Evolutionary conservation across 2,113 vertebrate species (phyloP).

Genomic region (Cryptomyrus ogoouensis): DNA sequence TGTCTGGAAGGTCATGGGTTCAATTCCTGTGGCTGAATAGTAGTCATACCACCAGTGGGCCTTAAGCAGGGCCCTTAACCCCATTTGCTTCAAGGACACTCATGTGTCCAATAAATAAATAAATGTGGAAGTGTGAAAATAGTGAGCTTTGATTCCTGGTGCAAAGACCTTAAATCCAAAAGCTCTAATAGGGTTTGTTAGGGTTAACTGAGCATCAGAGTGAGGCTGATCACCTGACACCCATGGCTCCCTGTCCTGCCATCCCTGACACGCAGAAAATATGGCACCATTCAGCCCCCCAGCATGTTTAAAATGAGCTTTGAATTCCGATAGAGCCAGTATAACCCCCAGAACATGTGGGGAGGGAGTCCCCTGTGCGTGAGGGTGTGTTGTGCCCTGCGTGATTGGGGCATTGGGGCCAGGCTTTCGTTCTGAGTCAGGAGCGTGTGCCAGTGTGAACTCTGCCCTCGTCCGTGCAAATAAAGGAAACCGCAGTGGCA

Average conservation of each 20-base stretch:
- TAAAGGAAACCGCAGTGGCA: background rate
- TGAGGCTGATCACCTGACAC: background rate
- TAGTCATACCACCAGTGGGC: background rate
- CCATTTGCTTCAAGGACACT: background rate
- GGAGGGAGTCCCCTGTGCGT: background rate
- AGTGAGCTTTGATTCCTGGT: background rate
- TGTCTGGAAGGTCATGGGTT: background rate
- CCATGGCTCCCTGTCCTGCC: background rate
- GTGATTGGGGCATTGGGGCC: background rate
- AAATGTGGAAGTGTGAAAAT: background rate
- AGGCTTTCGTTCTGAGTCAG: conserved; percentile 8
- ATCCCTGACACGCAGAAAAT: background rate
- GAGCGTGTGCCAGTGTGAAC: background rate
- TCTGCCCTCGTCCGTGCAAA: background rate
- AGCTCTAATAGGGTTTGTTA: background rate
- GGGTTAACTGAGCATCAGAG: background rate
- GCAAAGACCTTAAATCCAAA: background rate
- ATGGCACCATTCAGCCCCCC: background rate
- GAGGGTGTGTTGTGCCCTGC: background rate
- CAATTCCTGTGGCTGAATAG: background rate
- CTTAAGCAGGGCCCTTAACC: background rate
- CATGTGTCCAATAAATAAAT: background rate
- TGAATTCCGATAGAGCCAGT: background rate
- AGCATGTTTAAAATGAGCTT: background rate
- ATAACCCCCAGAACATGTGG: background rate